These are phyloP conservation scores for Anableps anableps DNA, from an alignment of 2,797 vertebrate species.

Conservation along the genomic window DNA sequence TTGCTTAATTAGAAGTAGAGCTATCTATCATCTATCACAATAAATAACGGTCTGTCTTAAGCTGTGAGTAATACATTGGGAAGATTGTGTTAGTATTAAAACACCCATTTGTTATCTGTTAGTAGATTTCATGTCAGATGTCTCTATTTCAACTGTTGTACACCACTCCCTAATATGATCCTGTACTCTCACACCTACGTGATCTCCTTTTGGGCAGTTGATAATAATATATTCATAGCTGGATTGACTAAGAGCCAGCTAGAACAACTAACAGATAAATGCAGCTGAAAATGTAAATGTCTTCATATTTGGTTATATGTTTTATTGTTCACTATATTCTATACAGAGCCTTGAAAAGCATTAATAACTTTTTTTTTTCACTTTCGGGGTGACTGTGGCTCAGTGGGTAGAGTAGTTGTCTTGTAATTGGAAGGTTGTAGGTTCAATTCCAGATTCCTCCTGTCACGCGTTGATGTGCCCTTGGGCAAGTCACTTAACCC, in stretches of 20 bases:
- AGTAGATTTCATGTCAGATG: background rate
- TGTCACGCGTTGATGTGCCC: too few species aligned
- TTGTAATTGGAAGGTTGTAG: too few species aligned
- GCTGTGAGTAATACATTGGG: background rate
- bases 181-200: background rate
- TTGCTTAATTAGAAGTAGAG: background rate
- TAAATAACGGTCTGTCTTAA: background rate
- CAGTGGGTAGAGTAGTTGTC: too few species aligned
- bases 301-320: background rate
- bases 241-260: background rate
- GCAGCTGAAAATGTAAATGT: background rate
- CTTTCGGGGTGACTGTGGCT: too few species aligned
- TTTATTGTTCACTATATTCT: background rate
- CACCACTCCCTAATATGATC: background rate
- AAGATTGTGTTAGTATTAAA: background rate
- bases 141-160: background rate
- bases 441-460: too few species aligned
- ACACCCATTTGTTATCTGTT: background rate
- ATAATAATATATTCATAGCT: background rate
- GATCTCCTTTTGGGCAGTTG: background rate
- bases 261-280: background rate
- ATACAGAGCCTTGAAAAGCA: background rate
- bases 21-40: background rate
- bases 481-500: too few species aligned
- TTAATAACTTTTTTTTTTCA: background rate